Conservation (phyloP, 2,113 vertebrate species). For the Smithornis capensis region DNA sequence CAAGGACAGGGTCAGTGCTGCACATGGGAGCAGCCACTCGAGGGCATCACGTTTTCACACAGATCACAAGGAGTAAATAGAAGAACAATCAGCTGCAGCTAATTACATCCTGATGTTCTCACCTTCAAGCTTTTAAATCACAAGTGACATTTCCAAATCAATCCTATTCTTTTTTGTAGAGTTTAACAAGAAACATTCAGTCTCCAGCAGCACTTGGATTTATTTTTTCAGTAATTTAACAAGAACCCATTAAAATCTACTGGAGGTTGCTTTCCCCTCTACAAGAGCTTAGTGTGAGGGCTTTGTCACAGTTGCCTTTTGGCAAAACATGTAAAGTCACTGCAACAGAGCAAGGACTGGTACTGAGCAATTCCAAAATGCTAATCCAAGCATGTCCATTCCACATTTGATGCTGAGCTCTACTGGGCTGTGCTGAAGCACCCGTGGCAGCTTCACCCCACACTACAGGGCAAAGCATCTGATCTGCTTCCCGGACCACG, state of each 20-base stretch:
- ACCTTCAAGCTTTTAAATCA: constrained; percentile 27
- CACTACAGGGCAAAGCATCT: not conserved
- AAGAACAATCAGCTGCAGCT: not conserved
- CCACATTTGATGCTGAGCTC: not conserved
- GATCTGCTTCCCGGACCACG: not conserved
- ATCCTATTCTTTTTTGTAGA: constrained; percentile 43
- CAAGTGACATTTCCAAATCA: constrained; percentile 41
- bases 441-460: not conserved
- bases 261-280: not conserved
- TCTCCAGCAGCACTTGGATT: not conserved
- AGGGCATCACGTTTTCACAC: not conserved
- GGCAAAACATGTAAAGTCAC: constrained; percentile 1
- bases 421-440: not conserved
- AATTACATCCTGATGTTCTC: not conserved
- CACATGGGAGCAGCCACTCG: not conserved
- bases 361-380: not conserved
- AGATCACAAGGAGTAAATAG: not conserved
- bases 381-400: not conserved
- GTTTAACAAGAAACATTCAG: constrained; percentile 31
- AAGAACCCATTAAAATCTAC: constrained; percentile 38
- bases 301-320: constrained; percentile 27
- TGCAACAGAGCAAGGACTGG: not conserved
- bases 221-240: constrained; percentile 36
- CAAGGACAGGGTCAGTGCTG: not conserved
- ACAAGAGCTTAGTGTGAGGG: constrained; percentile 31